Conservation (phyloP, 2,113 vertebrate genomes). For the Cyprinodon brontotheroides region DNA sequence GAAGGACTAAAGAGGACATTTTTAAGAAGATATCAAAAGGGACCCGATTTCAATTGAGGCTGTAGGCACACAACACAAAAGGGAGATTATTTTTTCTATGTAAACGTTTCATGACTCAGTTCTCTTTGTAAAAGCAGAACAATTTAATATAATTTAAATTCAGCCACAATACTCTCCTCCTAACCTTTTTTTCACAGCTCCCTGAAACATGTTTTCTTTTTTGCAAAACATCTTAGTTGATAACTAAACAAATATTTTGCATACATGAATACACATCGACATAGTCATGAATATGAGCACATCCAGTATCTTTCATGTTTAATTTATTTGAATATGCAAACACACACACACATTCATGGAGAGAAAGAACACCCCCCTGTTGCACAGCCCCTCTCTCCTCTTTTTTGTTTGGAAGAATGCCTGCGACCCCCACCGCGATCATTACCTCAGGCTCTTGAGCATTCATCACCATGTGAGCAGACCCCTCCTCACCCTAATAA, state of each 20-base stretch:
- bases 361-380: constrained; percentile 42
- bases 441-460: constrained; percentile 57
- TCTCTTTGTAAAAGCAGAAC: not conserved
- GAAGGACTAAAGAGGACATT: not conserved
- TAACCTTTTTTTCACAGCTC: constrained; percentile 57
- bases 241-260: constrained; percentile 5
- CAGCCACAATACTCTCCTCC: constrained; percentile 15
- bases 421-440: constrained; percentile 62
- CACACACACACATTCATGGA: constrained; percentile 12
- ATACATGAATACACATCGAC: constrained; percentile 4
- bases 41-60: not conserved
- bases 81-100: not conserved
- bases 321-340: not conserved
- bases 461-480: constrained; percentile 66
- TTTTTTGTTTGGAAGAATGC: constrained; percentile 71
- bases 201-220: constrained; percentile 39
- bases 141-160: constrained; percentile 23
- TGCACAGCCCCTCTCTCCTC: constrained; percentile 48
- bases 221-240: constrained; percentile 32
- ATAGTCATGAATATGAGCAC: not conserved
- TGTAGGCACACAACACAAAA: not conserved
- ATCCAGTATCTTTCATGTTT: not conserved
- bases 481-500: not conserved
- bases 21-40: not conserved
- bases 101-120: not conserved